Evolutionary conservation across 92 coral and sea anemone genomes (phyloP).

Genomic region (Heteractis magnifica): DNA sequence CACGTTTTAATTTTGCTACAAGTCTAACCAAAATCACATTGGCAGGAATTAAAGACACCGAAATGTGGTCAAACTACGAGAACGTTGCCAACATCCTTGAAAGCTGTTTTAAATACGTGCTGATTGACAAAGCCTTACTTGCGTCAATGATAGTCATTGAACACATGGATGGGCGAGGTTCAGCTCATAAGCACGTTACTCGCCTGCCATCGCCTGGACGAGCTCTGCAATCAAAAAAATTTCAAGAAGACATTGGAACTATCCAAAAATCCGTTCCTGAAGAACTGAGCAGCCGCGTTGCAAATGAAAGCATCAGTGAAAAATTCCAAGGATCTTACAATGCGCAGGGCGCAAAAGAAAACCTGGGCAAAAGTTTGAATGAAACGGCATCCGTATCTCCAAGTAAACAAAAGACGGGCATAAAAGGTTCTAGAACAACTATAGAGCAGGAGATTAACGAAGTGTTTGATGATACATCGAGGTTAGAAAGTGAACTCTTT

Average conservation of each 20-base stretch:
- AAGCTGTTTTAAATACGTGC: slow-evolving; percentile 75
- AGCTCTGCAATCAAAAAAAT: neutral
- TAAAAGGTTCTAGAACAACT: slow-evolving; percentile 39
- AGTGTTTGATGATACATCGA: slow-evolving; percentile 71
- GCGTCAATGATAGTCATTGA: slow-evolving; percentile 78
- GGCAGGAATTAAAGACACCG: slow-evolving; percentile 52
- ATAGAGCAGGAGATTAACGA: slow-evolving; percentile 70
- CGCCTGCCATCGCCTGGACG: slow-evolving; percentile 21
- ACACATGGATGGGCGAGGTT: slow-evolving; percentile 42
- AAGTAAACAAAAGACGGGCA: slow-evolving; percentile 37
- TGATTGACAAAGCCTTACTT: slow-evolving; percentile 81
- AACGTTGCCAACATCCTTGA: slow-evolving; percentile 66
- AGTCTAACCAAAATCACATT: neutral
- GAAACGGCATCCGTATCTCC: slow-evolving; percentile 12
- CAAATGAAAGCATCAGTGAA: neutral
- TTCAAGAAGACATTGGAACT: neutral
- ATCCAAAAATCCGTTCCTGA: neutral
- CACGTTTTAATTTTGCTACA: neutral
- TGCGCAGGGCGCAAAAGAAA: neutral
- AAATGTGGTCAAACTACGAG: slow-evolving; percentile 66
- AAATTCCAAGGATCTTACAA: neutral
- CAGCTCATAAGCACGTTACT: neutral
- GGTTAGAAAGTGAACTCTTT: slow-evolving; percentile 78
- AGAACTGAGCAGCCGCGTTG: slow-evolving; percentile 9
- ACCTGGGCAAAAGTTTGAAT: neutral